These are phyloP conservation scores for Agriopis leucophaearia DNA, from an alignment of 2,888 invertebrate genomes.

Conservation along the genomic window DNA sequence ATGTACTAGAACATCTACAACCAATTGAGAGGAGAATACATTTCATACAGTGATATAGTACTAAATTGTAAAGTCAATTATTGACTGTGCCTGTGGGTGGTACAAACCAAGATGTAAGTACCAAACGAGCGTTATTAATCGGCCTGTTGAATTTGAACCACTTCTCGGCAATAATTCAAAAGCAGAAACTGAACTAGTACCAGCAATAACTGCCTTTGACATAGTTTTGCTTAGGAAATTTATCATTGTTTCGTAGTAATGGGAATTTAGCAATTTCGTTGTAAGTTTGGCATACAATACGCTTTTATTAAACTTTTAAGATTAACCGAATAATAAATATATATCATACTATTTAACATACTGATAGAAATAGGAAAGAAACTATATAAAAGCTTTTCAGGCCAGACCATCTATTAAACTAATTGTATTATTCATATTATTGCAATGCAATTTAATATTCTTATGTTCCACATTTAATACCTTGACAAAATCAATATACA, in stretches of 20 bases:
- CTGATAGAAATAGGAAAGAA: too few species aligned
- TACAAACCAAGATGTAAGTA: conserved; percentile 27
- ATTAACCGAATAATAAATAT: not conserved
- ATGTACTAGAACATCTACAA: not conserved
- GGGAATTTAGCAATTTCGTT: conserved; percentile 23
- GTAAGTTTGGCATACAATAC: conserved; percentile 27
- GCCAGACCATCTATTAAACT: too few species aligned
- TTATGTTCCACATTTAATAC: too few species aligned
- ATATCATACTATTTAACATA: not conserved
- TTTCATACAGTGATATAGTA: conserved; percentile 10
- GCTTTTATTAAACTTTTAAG: conserved; percentile 1
- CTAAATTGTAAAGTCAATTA: conserved; percentile 27
- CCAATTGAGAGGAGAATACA: conserved; percentile 1
- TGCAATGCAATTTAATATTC: too few species aligned
- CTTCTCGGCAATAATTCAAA: conserved; percentile 58
- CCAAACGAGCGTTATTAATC: conserved; percentile 55
- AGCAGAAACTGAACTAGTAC: conserved; percentile 48
- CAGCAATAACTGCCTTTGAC: conserved; percentile 26
- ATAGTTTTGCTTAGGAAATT: conserved; percentile 52
- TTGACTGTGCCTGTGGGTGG: conserved; percentile 26
- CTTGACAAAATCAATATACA: too few species aligned
- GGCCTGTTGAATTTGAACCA: conserved; percentile 47
- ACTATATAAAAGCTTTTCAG: too few species aligned
- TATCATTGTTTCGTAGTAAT: conserved; percentile 52
- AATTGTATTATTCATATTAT: too few species aligned